Evolutionary conservation across 2,113 vertebrate genomes (phyloP).

Genomic region (Otus sunia): DNA sequence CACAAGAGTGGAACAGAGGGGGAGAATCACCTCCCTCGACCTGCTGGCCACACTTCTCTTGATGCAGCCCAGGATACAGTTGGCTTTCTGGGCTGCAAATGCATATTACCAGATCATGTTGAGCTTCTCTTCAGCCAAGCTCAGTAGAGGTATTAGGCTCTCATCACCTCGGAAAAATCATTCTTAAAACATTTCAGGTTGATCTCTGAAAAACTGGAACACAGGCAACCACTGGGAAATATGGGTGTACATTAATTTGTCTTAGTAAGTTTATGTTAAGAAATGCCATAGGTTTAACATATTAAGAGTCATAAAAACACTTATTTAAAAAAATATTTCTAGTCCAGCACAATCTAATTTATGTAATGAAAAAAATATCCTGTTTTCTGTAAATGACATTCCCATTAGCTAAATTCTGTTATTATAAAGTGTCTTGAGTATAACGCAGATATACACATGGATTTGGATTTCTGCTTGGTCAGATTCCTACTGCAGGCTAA

Average conservation of each 20-base stretch:
- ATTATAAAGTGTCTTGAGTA: neutral
- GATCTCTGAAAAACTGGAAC: neutral
- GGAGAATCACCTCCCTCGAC: too few species aligned
- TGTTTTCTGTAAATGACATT: neutral
- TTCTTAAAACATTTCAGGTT: neutral
- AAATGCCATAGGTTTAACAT: neutral
- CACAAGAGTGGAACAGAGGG: too few species aligned
- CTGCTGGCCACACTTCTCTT: too few species aligned
- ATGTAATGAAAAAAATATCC: neutral
- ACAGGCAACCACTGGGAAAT: neutral
- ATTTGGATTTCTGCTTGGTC: neutral
- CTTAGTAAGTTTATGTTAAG: neutral
- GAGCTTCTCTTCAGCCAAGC: too few species aligned
- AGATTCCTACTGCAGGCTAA: neutral
- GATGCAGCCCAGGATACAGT: too few species aligned
- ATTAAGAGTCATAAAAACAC: rapidly evolving
- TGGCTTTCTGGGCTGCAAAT: too few species aligned
- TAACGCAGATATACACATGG: neutral
- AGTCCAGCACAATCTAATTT: neutral
- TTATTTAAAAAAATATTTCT: neutral
- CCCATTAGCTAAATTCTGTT: neutral
- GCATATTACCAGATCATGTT: too few species aligned
- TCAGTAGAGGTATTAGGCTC: neutral
- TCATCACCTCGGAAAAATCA: neutral
- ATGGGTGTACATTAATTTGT: neutral